Percentiles rank a stretch among this genome's conserved stretches.
Evolutionary conservation across 2,888 invertebrate species (phyloP).

Genomic region (Drosophila borealis): DNA sequence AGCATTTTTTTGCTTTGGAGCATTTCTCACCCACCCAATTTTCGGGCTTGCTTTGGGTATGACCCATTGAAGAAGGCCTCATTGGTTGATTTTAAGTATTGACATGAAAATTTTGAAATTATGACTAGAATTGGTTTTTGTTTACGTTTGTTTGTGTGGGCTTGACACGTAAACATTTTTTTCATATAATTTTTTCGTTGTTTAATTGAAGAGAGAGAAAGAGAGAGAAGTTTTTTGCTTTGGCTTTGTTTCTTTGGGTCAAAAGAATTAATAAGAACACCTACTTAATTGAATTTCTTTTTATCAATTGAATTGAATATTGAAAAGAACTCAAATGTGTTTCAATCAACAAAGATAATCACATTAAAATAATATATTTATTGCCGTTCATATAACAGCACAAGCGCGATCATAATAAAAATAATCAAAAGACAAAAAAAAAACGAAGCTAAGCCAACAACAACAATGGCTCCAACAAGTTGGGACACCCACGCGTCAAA

Average conservation of each 20-base stretch:
- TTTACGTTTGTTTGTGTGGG: constrained; percentile 12
- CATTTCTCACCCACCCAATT: constrained; percentile 54
- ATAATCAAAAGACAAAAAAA: constrained; percentile 8
- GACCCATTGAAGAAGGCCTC: constrained; percentile 57
- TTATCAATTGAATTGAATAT: constrained; percentile 21
- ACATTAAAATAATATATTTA: constrained; percentile 33
- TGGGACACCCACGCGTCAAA: constrained; percentile 26
- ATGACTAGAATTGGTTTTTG: constrained; percentile 21
- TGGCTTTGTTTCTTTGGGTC: constrained; percentile 15
- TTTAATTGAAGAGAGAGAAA: constrained; percentile 1
- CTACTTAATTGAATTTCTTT: not conserved
- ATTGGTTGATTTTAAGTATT: constrained; percentile 38
- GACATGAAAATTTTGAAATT: constrained; percentile 27
- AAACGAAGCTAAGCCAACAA: not conserved
- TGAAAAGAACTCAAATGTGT: constrained; percentile 7
- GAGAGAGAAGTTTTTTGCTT: not conserved
- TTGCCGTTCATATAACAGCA: constrained; percentile 37
- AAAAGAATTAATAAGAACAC: not conserved
- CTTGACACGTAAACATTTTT: constrained; percentile 40
- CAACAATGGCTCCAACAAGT: not conserved
- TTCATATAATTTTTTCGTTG: constrained; percentile 4
- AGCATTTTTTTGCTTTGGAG: constrained; percentile 53
- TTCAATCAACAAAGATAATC: constrained; percentile 40
- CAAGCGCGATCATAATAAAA: constrained; percentile 18
- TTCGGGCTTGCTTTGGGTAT: constrained; percentile 25